These are phyloP conservation scores for Alces alces DNA, from an alignment of 2,113 vertebrate species.

Conservation along the genomic window DNA sequence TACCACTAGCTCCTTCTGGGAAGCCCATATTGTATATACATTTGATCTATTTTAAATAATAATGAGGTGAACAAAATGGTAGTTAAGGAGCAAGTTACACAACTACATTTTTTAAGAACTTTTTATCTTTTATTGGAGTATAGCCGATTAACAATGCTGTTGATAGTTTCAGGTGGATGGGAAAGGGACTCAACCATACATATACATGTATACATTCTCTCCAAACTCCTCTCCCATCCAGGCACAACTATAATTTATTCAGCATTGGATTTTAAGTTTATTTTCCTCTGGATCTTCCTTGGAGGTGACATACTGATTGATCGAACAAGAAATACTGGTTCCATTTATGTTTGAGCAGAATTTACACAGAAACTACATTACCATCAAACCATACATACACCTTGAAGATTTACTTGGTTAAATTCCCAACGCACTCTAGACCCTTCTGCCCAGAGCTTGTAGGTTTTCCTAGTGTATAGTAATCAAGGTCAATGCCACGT, in stretches of 20 bases:
- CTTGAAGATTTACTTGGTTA: background rate
- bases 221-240: no score
- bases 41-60: background rate
- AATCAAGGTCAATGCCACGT: background rate
- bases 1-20: no score
- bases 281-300: background rate
- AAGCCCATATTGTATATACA: background rate
- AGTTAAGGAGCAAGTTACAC: background rate
- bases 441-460: background rate
- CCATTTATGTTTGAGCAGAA: background rate
- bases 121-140: no score
- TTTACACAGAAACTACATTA: background rate
- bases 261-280: background rate
- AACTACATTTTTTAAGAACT: background rate
- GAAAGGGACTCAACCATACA: no score
- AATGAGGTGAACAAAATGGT: background rate
- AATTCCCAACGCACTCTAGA: background rate
- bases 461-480: background rate
- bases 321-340: background rate
- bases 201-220: no score
- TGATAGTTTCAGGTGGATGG: no score
- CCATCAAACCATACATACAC: background rate
- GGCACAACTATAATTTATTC: background rate
- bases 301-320: background rate
- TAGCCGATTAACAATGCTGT: no score